Evolutionary conservation across 2,797 vertebrate genomes (phyloP), one percentile per base, ranked within the genome.

Genomic region (Platalea minor): DNA sequence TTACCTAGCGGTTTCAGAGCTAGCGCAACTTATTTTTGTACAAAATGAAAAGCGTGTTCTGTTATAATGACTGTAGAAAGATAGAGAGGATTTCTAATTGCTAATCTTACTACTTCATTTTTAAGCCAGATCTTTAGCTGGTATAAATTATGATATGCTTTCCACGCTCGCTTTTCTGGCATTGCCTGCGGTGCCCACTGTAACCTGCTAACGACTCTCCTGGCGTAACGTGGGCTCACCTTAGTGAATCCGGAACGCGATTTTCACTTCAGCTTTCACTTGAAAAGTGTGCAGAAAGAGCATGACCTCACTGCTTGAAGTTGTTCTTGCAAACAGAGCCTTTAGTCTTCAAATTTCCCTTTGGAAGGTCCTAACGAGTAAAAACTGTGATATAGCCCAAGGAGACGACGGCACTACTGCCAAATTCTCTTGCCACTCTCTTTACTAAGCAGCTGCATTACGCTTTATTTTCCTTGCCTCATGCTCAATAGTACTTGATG

Each of bases 211-310:
- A 10, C 2, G 2, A 3, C 46, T 56, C 43, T 25, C 13, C 41
- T 12, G 2, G 46, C 4, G 1, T 8, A 2, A 13, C 7, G 1
- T 4, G 31, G 57, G 11, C 25, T 65, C 68, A 2, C 11, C 43
- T 17, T 13, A 11, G 82, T 8, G 59, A 56, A 25, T 11, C 35
- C 56, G 41, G 59, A 14, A 10, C 23, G 77, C 41, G 46, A 37
- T 73, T 88, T 69, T 18, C 29, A 11, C 61, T 56, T 46, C 89
- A 63, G 69, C 26, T 63, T 75, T 57, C 26, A 17, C 18, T n/a
- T 39, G 70, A 17, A 45, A 54, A 45, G 4, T 5, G 79, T 11
- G 7, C 29, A 33, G 78, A 5, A 39, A 14, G 72, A 79, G 31
- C 67, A 16, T 2, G 64, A 33, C 68, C 64, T 61, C 26, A 0